Conservation (phyloP, 2,888 invertebrate genomes). For the Torymus auratus region DNA sequence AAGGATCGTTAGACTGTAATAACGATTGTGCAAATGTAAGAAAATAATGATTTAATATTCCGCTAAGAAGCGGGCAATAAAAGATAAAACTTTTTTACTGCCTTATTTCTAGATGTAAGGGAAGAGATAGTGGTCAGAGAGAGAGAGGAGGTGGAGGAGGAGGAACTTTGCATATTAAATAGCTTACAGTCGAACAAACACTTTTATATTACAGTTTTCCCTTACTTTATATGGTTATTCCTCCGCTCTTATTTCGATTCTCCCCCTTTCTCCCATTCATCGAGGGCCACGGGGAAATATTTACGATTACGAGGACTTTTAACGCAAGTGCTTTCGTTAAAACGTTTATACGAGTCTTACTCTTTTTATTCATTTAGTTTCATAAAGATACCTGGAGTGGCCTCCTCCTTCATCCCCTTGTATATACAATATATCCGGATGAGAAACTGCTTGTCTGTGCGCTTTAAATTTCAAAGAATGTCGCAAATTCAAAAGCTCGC, state of each 20-base stretch:
- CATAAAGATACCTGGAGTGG: conserved; percentile 44
- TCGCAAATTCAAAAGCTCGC: conserved; percentile 7
- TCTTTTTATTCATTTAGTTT: conserved; percentile 53
- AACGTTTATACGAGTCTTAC: conserved; percentile 47
- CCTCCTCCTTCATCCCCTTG: neutral
- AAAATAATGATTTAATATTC: conserved; percentile 59
- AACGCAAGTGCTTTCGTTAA: conserved; percentile 54
- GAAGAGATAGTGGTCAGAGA: conserved; percentile 42
- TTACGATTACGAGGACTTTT: conserved; percentile 55
- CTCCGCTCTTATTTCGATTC: conserved; percentile 17
- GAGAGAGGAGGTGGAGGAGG: too few species aligned
- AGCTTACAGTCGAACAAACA: conserved; percentile 57
- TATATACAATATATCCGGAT: conserved; percentile 9
- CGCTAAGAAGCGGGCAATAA: conserved; percentile 53
- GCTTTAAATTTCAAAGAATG: conserved; percentile 23
- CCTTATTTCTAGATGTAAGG: conserved; percentile 52
- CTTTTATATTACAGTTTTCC: conserved; percentile 55
- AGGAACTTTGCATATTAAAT: conserved; percentile 56
- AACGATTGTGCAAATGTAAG: conserved; percentile 58
- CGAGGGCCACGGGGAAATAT: conserved; percentile 41
- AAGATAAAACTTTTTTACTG: conserved; percentile 56
- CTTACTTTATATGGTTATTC: conserved; percentile 49
- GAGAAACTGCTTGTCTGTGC: neutral
- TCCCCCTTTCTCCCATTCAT: conserved; percentile 35
- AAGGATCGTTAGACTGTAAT: conserved; percentile 52